A percentile compares a stretch with the other conserved stretches of the same genome.
These are phyloP conservation scores for Stichodactyla helianthus DNA, from an alignment of 64 coral and sea anemone species.

Conservation along the genomic window DNA sequence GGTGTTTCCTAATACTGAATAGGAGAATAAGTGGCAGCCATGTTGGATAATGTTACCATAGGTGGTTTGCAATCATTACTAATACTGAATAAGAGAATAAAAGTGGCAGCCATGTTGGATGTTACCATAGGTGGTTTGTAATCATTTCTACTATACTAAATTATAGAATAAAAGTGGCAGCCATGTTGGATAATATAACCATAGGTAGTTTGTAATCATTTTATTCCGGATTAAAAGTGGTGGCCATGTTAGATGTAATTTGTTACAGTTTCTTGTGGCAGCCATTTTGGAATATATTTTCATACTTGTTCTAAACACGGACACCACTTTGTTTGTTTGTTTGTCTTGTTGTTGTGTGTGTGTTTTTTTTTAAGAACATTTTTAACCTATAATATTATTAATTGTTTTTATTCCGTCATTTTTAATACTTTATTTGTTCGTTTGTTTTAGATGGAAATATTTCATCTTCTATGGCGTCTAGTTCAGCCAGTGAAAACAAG, in stretches of 20 bases:
- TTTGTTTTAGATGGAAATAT: background rate
- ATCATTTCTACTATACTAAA: too few relatives aligned
- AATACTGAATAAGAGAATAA: too few relatives aligned
- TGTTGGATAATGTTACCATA: too few relatives aligned
- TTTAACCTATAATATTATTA: background rate
- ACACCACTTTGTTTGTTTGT: background rate
- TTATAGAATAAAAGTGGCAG: too few relatives aligned
- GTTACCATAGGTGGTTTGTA: too few relatives aligned
- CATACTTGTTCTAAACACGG: too few relatives aligned
- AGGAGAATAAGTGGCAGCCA: too few relatives aligned
- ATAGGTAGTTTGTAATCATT: background rate
- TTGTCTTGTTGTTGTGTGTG: background rate
- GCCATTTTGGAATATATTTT: background rate
- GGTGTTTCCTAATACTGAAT: too few relatives aligned
- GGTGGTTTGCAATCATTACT: too few relatives aligned
- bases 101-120: too few relatives aligned
- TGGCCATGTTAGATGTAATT: background rate
- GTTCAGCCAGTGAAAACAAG: background rate
- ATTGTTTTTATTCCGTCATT: background rate
- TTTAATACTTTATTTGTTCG: background rate
- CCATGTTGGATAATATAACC: background rate
- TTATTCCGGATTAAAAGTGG: background rate
- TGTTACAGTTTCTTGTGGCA: background rate
- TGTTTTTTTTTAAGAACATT: too few relatives aligned
- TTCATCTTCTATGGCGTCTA: background rate